These are phyloP conservation scores for Pelobates cultripes DNA, from an alignment of 2,797 vertebrate species.

Conservation along the genomic window DNA sequence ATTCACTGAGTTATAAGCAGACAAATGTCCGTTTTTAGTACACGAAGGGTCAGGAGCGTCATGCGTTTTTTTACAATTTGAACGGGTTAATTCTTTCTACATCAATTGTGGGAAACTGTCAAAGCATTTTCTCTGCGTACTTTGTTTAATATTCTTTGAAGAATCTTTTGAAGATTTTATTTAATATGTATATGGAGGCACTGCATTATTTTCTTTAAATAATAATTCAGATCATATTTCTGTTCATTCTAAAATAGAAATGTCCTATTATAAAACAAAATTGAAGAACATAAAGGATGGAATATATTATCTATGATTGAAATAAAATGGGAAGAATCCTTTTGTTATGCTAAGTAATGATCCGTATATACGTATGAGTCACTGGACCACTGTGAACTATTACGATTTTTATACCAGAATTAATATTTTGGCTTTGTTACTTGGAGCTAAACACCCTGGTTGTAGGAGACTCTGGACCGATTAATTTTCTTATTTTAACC, in stretches of 20 bases:
- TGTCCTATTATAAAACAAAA: not conserved
- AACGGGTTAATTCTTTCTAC: too few species aligned
- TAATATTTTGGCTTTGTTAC: slow-evolving; percentile 43
- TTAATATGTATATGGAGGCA: not conserved
- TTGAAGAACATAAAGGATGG: slow-evolving; percentile 5
- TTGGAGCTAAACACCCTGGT: slow-evolving; percentile 13
- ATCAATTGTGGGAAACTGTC: too few species aligned
- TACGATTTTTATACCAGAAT: slow-evolving; percentile 24
- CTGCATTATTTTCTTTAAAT: not conserved
- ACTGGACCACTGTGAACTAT: slow-evolving; percentile 22
- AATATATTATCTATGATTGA: slow-evolving; percentile 21
- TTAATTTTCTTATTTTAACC: slow-evolving; percentile 46
- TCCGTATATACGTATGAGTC: not conserved
- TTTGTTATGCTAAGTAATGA: slow-evolving; percentile 48
- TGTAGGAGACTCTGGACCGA: slow-evolving; percentile 34
- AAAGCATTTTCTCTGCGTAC: not conserved
- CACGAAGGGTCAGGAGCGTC: too few species aligned
- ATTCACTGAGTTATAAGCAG: too few species aligned
- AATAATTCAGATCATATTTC: not conserved
- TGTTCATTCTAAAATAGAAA: not conserved
- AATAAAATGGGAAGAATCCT: slow-evolving; percentile 21
- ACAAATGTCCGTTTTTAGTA: too few species aligned
- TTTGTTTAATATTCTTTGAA: not conserved
- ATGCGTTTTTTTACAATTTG: too few species aligned
- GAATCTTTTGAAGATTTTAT: not conserved